Base-by-base conservation (phyloP, 2,888 invertebrate species). In the Pristionchus fissidentatus region DNA sequence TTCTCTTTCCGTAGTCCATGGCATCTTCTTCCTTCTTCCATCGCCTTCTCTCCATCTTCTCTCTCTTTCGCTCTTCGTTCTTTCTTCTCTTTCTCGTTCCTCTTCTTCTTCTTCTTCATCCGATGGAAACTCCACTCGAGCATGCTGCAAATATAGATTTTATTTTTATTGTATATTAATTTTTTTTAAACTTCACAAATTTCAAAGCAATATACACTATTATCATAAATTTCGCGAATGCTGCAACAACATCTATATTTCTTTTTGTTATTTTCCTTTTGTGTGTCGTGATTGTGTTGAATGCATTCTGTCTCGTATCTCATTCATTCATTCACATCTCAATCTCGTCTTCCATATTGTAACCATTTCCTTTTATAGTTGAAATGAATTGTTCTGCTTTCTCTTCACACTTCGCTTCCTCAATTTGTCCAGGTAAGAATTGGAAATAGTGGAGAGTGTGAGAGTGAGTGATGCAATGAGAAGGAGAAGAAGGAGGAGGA, bases 51-150 rank as follows among this genome's bases (percentile, higher is more conserved):
- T 82, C 43, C 77, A 75, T 66, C 83, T 83, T 66, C 70, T 77
- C 29, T 85, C 80, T 83, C 75, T 83, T 60, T 77, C 41, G 10
- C 26, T 46, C 19, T 78, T 38, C 29, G 62, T 79, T 79, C 60
- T 41, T 32, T 41, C 57, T 49, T 32, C 49, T 41, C 73, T n/a
- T 22, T 60, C 77, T 46, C 29, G 57, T 29, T 35, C 26, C 78
- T 73, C 60, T 84, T 85, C 83, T 82, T 84, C 85, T 84, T 82
- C 84, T 82, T 84, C 83, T 77, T 84, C 83, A 81, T 66, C 82
- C 79, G 38, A 19, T n/a, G 66, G 66, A 66, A 38, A 66, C 66
- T 32, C 32, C 22, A 66, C 66, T 38, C 66, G 66, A 4, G 66
- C 66, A 66, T 66, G 66, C 66, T 66, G 32, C 10, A 66, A 38